These are phyloP conservation scores for Anhinga anhinga DNA, from an alignment of 2,113 vertebrate species.

Conservation along the genomic window DNA sequence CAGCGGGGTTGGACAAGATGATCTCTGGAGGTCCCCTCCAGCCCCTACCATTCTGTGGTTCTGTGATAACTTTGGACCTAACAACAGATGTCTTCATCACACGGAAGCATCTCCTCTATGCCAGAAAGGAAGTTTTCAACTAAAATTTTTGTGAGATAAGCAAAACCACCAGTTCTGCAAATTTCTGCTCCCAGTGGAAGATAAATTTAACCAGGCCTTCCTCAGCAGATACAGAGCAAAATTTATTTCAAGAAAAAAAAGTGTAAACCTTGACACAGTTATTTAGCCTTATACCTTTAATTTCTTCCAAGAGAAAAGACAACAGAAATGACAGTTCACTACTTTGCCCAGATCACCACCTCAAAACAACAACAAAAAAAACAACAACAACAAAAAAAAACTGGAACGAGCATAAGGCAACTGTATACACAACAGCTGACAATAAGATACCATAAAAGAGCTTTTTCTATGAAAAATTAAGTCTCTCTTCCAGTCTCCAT, in stretches of 20 bases:
- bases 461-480: not conserved
- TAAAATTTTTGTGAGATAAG: not conserved
- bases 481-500: not conserved
- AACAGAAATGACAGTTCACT: not conserved
- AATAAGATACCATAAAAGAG: not conserved
- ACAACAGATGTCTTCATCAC: not conserved
- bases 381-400: no score
- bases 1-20: no score
- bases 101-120: not conserved
- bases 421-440: not conserved
- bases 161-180: not conserved
- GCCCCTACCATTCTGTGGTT: no score
- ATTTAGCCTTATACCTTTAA: not conserved
- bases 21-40: no score
- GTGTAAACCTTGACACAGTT: not conserved
- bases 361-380: no score
- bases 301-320: not conserved
- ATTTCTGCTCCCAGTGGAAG: not conserved
- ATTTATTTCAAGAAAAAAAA: not conserved
- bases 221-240: not conserved
- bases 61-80: not conserved
- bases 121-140: not conserved
- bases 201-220: not conserved
- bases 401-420: not conserved
- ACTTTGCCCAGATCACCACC: not conserved